phyloP scores from a whole-genome alignment of 2,888 invertebrate genomes.

The Cinara cedri region DNA sequence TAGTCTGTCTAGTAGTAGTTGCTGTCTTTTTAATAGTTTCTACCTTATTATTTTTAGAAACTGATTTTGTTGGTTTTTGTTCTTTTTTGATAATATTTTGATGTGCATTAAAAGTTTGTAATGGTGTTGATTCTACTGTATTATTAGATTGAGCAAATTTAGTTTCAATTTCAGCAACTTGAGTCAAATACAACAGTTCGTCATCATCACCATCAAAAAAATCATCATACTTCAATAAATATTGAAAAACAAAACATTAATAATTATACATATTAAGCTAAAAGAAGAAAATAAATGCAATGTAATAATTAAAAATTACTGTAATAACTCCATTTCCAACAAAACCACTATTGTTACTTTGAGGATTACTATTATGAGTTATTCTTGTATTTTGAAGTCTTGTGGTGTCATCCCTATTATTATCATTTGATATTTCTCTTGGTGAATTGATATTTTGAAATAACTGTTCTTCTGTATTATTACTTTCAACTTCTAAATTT shows the following conservation, averaged over 20 bases:
- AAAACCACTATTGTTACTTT: slow-evolving; percentile 20
- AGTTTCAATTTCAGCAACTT: slow-evolving; percentile 58
- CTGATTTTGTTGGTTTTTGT: not conserved
- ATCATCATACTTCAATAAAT: slow-evolving; percentile 37
- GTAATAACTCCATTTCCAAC: slow-evolving; percentile 15
- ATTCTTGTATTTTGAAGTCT: not conserved
- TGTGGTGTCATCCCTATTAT: not conserved
- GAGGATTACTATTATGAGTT: not conserved
- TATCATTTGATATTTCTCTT: slow-evolving; percentile 21
- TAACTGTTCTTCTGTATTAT: slow-evolving; percentile 15
- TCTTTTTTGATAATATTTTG: slow-evolving; percentile 6
- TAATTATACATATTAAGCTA: not conserved
- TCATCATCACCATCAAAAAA: slow-evolving; percentile 59
- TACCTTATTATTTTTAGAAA: slow-evolving; percentile 15
- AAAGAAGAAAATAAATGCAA: not conserved
- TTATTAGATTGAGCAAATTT: slow-evolving; percentile 1
- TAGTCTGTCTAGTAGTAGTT: slow-evolving; percentile 14
- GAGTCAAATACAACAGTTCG: slow-evolving; percentile 58
- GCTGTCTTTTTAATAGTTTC: not conserved
- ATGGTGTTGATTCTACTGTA: not conserved
- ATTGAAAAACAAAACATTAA: not conserved
- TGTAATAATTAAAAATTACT: slow-evolving; percentile 12
- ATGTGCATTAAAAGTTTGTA: not conserved
- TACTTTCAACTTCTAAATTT: slow-evolving; percentile 39
- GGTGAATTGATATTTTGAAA: not conserved